phyloP scores from a whole-genome alignment of 2,888 invertebrate species.

The Hydriomena furcata region DNA sequence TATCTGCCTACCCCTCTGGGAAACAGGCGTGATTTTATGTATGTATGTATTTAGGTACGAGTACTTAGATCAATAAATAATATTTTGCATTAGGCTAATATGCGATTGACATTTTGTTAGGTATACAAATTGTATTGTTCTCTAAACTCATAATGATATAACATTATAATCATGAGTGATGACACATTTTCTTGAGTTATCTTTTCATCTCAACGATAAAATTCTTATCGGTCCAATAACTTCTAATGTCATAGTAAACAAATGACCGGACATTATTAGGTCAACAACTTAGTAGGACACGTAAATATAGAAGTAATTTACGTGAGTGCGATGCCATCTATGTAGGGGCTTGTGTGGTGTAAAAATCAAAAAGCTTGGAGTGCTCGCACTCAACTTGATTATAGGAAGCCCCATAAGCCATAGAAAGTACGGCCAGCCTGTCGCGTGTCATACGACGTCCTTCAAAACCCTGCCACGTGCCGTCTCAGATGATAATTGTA shows the following conservation, averaged over 20 bases:
- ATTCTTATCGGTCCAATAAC: not conserved
- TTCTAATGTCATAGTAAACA: not conserved
- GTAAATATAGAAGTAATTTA: slow-evolving; percentile 31
- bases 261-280: slow-evolving; percentile 28
- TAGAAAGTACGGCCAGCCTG: slow-evolving; percentile 46
- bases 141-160: no score
- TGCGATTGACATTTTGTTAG: no score
- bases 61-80: no score
- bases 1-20: no score
- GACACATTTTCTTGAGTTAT: no score
- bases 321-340: slow-evolving; percentile 61
- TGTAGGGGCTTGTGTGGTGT: slow-evolving; percentile 52
- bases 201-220: not conserved
- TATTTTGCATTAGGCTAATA: no score
- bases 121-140: no score
- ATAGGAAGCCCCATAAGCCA: slow-evolving; percentile 63
- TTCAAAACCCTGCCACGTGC: slow-evolving; percentile 63
- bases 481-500: slow-evolving; percentile 59
- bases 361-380: slow-evolving; percentile 70
- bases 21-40: no score
- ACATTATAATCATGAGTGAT: no score
- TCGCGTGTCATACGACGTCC: slow-evolving; percentile 47
- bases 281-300: slow-evolving; percentile 54
- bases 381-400: slow-evolving; percentile 82
- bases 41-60: no score